Conservation (phyloP, 1,140 invertebrate species). For the Drosophila biarmipes region DNA sequence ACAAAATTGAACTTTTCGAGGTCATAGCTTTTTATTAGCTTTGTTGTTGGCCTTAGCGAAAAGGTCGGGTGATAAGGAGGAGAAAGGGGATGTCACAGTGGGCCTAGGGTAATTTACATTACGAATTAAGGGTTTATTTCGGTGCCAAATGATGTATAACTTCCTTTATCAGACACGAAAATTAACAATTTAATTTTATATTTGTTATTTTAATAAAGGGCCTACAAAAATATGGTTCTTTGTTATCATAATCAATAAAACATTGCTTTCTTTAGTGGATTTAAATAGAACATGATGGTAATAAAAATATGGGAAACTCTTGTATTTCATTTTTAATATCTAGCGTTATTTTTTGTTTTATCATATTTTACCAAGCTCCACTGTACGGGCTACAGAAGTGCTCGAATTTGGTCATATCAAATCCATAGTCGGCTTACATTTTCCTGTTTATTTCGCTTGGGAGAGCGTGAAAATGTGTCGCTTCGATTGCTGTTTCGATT, state of each 20-base stretch:
- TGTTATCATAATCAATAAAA: too few relatives aligned
- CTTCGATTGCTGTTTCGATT: constrained; percentile 52
- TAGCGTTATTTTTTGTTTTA: background rate
- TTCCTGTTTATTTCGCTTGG: constrained; percentile 76
- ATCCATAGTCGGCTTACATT: constrained; percentile 56
- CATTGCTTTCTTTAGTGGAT: too few relatives aligned
- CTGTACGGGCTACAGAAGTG: background rate
- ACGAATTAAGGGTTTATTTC: background rate
- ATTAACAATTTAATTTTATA: background rate
- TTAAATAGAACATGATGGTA: too few relatives aligned
- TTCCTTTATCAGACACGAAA: too few relatives aligned
- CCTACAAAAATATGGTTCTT: too few relatives aligned
- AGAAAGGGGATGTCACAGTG: background rate
- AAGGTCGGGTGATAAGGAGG: background rate
- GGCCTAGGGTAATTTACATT: background rate
- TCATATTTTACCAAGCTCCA: background rate
- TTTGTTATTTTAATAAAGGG: too few relatives aligned
- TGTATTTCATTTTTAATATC: too few relatives aligned
- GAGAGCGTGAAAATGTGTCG: constrained; percentile 67
- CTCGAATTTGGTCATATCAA: constrained; percentile 40
- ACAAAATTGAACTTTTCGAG: constrained; percentile 81
- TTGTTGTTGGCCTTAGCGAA: constrained; percentile 42
- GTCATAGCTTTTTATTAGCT: constrained; percentile 78
- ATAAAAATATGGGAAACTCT: too few relatives aligned
- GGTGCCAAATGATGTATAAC: background rate